Evolutionary conservation across 1,140 invertebrate genomes (phyloP).

Genomic region (Cyphomyrmex costatus): DNA sequence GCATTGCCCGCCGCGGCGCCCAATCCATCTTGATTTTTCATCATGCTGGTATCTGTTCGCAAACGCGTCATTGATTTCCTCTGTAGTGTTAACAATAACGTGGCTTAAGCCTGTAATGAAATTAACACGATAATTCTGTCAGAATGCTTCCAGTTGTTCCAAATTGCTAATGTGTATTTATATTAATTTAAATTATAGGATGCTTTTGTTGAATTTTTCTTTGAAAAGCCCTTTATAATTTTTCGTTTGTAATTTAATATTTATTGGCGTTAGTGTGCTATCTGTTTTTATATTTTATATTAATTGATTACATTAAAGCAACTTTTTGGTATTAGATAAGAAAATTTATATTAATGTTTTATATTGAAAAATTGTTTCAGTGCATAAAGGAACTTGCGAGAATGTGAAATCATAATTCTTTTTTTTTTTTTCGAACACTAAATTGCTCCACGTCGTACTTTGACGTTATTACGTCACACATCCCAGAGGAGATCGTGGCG

Average conservation of each 20-base stretch:
- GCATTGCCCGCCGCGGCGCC: conserved; percentile 43
- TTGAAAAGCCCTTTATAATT: background rate
- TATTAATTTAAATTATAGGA: background rate
- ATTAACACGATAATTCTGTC: background rate
- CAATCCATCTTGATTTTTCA: conserved; percentile 77
- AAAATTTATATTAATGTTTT: conserved; percentile 10
- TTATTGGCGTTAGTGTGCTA: background rate
- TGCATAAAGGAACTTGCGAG: background rate
- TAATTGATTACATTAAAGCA: background rate
- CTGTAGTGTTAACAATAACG: conserved; percentile 44
- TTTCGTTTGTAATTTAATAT: background rate
- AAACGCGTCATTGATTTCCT: conserved; percentile 72
- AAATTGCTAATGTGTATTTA: background rate
- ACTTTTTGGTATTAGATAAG: background rate
- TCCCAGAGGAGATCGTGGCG: conserved; percentile 46
- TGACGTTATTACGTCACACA: conserved; percentile 57
- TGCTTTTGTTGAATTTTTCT: background rate
- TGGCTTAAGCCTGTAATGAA: background rate
- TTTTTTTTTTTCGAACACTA: conserved; percentile 42
- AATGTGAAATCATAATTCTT: background rate
- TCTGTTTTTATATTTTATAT: background rate
- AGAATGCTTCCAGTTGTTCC: background rate
- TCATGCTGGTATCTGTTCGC: conserved; percentile 11
- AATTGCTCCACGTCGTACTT: conserved; percentile 48
- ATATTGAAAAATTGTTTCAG: background rate